These are phyloP conservation scores for Amphipyra berbera DNA, from an alignment of 2,888 invertebrate species.

Conservation along the genomic window DNA sequence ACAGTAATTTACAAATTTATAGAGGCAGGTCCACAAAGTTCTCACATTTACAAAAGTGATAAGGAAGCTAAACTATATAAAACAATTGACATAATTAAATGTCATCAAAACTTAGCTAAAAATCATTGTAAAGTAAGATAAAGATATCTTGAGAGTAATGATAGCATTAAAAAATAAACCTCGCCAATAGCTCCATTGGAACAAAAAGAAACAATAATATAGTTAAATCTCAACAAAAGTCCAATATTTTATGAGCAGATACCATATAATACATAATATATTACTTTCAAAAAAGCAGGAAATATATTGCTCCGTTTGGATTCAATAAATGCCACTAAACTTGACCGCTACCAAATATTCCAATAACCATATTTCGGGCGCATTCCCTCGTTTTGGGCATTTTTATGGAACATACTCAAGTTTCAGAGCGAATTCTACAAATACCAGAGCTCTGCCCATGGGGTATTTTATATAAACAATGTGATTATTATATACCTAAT, in stretches of 20 bases:
- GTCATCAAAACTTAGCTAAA: no score
- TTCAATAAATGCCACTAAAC: constrained; percentile 40
- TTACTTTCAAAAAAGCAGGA: neutral
- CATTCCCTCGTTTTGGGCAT: constrained; percentile 14
- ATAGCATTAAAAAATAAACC: no score
- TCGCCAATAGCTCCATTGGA: no score
- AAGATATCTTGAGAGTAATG: no score
- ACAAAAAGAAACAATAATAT: no score
- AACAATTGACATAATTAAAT: no score
- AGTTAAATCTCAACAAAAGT: neutral
- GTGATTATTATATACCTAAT: no score
- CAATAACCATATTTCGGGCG: constrained; percentile 33
- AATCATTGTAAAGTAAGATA: no score
- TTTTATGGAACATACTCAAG: constrained; percentile 10
- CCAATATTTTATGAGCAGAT: neutral
- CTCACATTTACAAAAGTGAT: no score
- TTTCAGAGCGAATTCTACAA: constrained; percentile 8
- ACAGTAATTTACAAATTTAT: no score
- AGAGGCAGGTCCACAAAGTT: no score
- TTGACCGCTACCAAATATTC: constrained; percentile 33
- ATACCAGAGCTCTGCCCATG: constrained; percentile 8
- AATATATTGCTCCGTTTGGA: constrained; percentile 7
- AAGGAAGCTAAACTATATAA: no score
- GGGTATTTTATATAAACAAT: constrained; percentile 14
- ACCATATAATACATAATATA: neutral